These are phyloP conservation scores for Anguilla japonica DNA, from an alignment of 2,113 vertebrate species.

Conservation along the genomic window DNA sequence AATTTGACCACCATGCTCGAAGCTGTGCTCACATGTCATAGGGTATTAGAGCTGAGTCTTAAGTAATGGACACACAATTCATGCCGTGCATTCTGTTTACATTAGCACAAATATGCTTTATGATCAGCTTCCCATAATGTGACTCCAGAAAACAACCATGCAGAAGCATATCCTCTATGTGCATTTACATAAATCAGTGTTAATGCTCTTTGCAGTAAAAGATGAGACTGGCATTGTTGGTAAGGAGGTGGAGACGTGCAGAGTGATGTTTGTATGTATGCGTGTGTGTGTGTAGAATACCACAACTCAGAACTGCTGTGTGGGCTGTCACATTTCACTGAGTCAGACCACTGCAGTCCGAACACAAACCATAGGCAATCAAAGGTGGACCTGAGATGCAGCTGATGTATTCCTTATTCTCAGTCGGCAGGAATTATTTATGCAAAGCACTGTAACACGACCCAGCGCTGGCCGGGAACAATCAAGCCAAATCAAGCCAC, in stretches of 20 bases:
- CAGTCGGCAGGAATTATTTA: background rate
- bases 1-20: background rate
- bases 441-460: background rate
- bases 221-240: background rate
- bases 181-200: constrained; percentile 15
- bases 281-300: background rate
- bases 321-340: background rate
- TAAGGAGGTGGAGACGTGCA: background rate
- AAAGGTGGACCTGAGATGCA: background rate
- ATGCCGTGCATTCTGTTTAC: background rate
- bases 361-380: background rate
- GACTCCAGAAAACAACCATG: background rate
- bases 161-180: background rate
- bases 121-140: background rate
- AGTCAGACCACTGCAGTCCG: background rate
- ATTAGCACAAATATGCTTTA: constrained; percentile 17
- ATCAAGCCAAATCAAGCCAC: background rate
- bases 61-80: constrained; percentile 7
- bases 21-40: background rate
- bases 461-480: background rate
- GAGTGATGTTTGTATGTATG: background rate
- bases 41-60: constrained; percentile 7
- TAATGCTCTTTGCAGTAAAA: background rate
- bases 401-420: background rate
- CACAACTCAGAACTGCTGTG: background rate